Evolutionary conservation across 2,113 vertebrate genomes (phyloP).

Genomic region (Agapornis roseicollis): DNA sequence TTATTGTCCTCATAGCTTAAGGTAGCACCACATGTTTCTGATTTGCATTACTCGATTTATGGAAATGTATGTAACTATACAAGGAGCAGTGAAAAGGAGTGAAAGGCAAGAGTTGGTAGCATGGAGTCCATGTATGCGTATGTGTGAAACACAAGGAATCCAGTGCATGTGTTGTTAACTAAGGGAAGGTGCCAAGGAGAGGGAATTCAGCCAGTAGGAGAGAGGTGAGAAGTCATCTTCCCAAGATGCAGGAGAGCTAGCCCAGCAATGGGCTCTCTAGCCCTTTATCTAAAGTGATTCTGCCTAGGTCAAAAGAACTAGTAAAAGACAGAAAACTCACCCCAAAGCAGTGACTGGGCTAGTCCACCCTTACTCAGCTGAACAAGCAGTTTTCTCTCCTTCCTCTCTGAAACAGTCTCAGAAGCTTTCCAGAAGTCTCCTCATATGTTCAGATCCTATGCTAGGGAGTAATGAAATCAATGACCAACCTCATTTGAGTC

Average conservation of each 20-base stretch:
- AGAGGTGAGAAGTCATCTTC: not conserved
- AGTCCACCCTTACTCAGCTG: accelerated
- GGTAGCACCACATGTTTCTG: not conserved
- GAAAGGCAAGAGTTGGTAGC: not conserved
- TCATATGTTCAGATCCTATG: not conserved
- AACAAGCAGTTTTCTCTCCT: not conserved
- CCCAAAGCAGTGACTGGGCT: not conserved
- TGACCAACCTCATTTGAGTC: not conserved
- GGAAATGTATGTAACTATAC: not conserved
- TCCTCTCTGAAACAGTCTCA: not conserved
- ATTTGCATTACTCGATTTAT: not conserved
- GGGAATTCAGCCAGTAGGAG: not conserved
- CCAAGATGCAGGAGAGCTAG: not conserved
- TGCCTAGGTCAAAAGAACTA: not conserved
- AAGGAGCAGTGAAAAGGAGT: not conserved
- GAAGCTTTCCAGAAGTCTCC: not conserved
- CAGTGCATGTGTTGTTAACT: not conserved
- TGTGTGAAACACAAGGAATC: not conserved
- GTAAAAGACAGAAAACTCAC: not conserved
- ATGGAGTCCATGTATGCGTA: not conserved
- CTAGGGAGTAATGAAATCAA: not conserved
- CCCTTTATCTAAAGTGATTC: accelerated
- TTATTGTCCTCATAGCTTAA: not conserved
- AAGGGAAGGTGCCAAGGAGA: not conserved
- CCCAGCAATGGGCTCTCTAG: not conserved